Conservation (phyloP, 2,888 invertebrate species). For the Perithous albicinctus region DNA sequence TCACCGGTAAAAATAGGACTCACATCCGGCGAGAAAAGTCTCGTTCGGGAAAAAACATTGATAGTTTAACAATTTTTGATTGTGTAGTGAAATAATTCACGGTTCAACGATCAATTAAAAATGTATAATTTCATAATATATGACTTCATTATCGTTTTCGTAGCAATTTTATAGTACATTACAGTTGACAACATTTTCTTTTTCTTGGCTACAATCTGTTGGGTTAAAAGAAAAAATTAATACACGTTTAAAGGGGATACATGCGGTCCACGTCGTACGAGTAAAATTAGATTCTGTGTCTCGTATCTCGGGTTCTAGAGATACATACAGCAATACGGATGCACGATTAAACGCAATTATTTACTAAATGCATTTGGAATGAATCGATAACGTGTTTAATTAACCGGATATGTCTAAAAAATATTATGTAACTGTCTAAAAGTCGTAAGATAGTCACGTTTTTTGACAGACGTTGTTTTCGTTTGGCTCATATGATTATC, state of each 20-base stretch:
- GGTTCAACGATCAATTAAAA: neutral
- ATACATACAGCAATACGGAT: slow-evolving; percentile 20
- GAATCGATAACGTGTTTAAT: slow-evolving; percentile 64
- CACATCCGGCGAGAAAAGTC: slow-evolving; percentile 45
- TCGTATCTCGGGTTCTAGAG: neutral
- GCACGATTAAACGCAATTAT: slow-evolving; percentile 32
- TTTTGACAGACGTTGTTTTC: slow-evolving; percentile 41
- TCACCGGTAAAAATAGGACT: slow-evolving; percentile 39
- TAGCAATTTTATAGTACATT: neutral
- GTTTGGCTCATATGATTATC: slow-evolving; percentile 37
- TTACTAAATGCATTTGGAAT: slow-evolving; percentile 77
- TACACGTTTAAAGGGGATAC: neutral
- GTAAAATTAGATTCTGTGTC: slow-evolving; percentile 20
- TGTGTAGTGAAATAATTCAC: neutral
- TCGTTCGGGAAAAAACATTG: slow-evolving; percentile 5
- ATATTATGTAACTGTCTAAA: slow-evolving; percentile 49
- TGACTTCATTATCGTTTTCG: neutral
- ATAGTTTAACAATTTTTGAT: too few relatives aligned
- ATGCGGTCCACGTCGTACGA: slow-evolving; percentile 45
- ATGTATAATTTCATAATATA: neutral
- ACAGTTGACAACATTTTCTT: neutral
- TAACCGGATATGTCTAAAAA: slow-evolving; percentile 44
- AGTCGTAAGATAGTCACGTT: slow-evolving; percentile 47
- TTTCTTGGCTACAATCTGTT: neutral
- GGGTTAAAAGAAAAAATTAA: neutral